Base-by-base conservation (phyloP, 2,113 vertebrate species). In the Cephalopterus ornatus region DNA sequence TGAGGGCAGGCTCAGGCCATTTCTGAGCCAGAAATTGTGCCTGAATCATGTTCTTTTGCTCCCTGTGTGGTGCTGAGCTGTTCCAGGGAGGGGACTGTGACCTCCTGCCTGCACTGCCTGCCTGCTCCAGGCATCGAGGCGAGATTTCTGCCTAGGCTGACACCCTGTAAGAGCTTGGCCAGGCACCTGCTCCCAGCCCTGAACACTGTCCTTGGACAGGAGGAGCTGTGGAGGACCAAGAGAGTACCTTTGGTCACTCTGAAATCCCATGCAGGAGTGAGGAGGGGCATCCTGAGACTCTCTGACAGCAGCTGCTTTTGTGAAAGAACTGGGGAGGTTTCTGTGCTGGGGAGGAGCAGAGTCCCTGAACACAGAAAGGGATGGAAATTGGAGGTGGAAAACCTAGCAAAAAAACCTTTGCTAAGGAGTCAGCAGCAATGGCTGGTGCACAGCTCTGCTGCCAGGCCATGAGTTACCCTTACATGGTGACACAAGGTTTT, bases 311-410 rank as follows among this genome's bases (percentile, higher is more conserved):
- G 58, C 50, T 58, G 62, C 53, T 65, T 88, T 65, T 87, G 70
- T 21, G 8, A 55, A 82, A 76, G 47, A 32, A 35, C 15, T 33
- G 30, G 23, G 23, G 24, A 22, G 32, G 5, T 47, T 83, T 81
- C n/a, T 70, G 65, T 0, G 0, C 30, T 47, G 58, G 27, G 47
- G 55, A 68, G 47, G 37, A 76, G 46, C 33, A 39, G 67, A 59
- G 37, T 74, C 52, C 20, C 22, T 0, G 1, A 47, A 19, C 22
- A 14, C 0, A 1, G 41, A 28, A 84, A 67, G 19, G 4, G 39
- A 27, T 61, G 72, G 49, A 91, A 18, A 22, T 2, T 76, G 27
- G 33, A 44, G 35, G 21, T 65, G 14, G 16, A 71, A 94, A 85
- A 72, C 7, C 6, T 23, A 65, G 49, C 13, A 50, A 75, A 82